Evolutionary conservation across 2,888 invertebrate species (phyloP).

Genomic region (Cephus rjabovi): DNA sequence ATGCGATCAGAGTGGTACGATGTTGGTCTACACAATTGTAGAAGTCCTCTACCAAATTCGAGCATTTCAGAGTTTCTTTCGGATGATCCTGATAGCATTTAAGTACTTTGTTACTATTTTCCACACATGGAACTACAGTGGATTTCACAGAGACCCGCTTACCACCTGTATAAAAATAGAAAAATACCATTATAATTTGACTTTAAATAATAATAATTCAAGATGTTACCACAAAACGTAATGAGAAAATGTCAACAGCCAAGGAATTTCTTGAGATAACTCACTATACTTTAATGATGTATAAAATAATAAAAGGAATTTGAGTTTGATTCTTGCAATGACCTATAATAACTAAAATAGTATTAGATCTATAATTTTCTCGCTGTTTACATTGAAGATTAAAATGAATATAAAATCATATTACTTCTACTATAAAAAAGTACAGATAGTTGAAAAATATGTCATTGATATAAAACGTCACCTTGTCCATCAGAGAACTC

Average conservation of each 20-base stretch:
- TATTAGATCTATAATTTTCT: not conserved
- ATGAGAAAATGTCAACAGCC: not conserved
- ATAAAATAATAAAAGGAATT: not conserved
- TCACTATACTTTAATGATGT: not conserved
- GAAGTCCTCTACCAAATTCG: conserved; percentile 73
- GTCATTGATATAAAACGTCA: not conserved
- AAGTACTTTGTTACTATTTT: conserved; percentile 70
- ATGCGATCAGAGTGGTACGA: conserved; percentile 66
- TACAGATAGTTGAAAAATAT: not conserved
- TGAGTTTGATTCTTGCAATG: not conserved
- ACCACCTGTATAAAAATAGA: not conserved
- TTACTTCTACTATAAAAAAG: not conserved
- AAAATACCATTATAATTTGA: not conserved
- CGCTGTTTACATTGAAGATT: not conserved
- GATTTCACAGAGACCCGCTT: not conserved
- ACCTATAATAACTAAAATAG: not conserved
- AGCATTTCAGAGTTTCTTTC: conserved; percentile 72
- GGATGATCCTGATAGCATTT: conserved; percentile 73
- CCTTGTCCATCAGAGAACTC: conserved; percentile 29
- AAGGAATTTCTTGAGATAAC: not conserved
- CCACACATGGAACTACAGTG: conserved; percentile 69
- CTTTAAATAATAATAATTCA: not conserved
- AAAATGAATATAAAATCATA: not conserved
- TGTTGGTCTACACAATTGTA: conserved; percentile 73
- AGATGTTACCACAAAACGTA: not conserved